phyloP scores from a whole-genome alignment of 2,888 invertebrate species.

The Hesperia comma region DNA sequence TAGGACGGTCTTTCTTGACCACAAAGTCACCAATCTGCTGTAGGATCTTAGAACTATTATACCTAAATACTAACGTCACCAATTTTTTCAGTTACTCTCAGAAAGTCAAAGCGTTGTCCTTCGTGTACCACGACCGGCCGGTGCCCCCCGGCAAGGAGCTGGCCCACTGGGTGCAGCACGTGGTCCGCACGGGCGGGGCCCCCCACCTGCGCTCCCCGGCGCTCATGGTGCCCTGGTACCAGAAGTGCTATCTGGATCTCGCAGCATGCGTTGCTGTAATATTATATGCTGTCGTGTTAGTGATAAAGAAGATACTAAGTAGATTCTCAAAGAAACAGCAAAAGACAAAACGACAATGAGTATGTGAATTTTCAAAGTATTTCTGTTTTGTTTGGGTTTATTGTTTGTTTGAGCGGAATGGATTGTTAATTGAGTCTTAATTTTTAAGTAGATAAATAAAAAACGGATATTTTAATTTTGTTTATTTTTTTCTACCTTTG shows the following conservation, averaged over 20 bases:
- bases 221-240: constrained; percentile 39
- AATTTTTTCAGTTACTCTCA: constrained; percentile 14
- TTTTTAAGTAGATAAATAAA: too few relatives aligned
- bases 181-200: constrained; percentile 44
- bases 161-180: constrained; percentile 47
- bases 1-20: too few relatives aligned
- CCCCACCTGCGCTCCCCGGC: constrained; percentile 39
- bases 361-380: too few relatives aligned
- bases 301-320: not conserved
- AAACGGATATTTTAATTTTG: too few relatives aligned
- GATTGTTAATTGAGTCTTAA: too few relatives aligned
- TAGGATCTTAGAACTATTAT: too few relatives aligned
- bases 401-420: too few relatives aligned
- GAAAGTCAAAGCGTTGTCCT: constrained; percentile 33
- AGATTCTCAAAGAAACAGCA: not conserved
- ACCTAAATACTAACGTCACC: too few relatives aligned
- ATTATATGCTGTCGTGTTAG: not conserved
- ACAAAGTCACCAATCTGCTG: too few relatives aligned
- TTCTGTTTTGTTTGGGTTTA: too few relatives aligned
- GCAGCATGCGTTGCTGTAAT: not conserved
- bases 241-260: constrained; percentile 43
- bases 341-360: not conserved
- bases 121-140: constrained; percentile 45
- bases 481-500: too few relatives aligned
- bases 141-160: constrained; percentile 43